phyloP scores from a whole-genome alignment of 2,797 vertebrate species.

The Neostethus bicornis region DNA sequence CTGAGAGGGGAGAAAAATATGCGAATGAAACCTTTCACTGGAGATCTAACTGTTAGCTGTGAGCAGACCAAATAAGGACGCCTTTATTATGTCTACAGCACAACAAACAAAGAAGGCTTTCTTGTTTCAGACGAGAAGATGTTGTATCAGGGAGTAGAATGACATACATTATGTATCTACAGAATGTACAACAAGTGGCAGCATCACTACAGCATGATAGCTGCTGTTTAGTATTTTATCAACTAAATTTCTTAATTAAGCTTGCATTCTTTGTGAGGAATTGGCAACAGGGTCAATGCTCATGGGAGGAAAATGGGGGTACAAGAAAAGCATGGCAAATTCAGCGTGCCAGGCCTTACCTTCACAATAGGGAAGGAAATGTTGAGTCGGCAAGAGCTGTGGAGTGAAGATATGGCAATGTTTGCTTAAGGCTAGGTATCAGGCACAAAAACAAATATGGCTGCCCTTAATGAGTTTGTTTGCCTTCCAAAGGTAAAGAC shows the following conservation, averaged over 20 bases:
- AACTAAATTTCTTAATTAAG: slow-evolving; percentile 75
- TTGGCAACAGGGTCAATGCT: slow-evolving; percentile 55
- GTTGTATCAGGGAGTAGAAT: slow-evolving; percentile 65
- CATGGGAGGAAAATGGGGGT: background rate
- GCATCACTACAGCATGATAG: slow-evolving; percentile 36
- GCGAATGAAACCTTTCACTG: slow-evolving; percentile 70
- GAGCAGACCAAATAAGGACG: slow-evolving; percentile 70
- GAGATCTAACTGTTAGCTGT: slow-evolving; percentile 63
- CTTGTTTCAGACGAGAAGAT: slow-evolving; percentile 67
- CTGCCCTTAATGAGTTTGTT: slow-evolving; percentile 80
- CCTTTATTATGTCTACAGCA: slow-evolving; percentile 62
- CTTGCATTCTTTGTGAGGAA: slow-evolving; percentile 71
- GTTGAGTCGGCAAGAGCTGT: slow-evolving; percentile 73
- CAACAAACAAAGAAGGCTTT: slow-evolving; percentile 73
- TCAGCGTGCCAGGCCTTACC: slow-evolving; percentile 58
- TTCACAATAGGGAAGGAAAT: slow-evolving; percentile 75
- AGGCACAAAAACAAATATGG: slow-evolving; percentile 82
- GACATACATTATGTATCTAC: slow-evolving; percentile 60
- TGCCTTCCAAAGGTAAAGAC: slow-evolving; percentile 83
- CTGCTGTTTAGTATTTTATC: slow-evolving; percentile 57
- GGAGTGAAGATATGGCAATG: slow-evolving; percentile 76
- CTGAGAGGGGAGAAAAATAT: slow-evolving; percentile 71
- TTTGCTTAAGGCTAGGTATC: slow-evolving; percentile 82
- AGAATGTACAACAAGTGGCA: slow-evolving; percentile 50
- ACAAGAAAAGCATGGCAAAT: slow-evolving; percentile 10